Conservation (phyloP, 2,888 invertebrate genomes). For the Orthonychiurus folsomi region DNA sequence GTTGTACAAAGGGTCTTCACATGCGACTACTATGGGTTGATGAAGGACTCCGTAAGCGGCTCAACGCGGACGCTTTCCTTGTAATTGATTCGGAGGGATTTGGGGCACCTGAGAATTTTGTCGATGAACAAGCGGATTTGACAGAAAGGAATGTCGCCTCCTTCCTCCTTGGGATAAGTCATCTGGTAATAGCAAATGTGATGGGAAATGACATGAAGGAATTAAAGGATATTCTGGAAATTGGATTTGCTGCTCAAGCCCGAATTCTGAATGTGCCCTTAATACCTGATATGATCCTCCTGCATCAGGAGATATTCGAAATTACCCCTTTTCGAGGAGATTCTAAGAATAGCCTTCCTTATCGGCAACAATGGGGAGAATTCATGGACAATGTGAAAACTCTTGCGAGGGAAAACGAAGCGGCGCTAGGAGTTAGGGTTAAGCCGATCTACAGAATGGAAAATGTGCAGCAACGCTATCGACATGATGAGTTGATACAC, state of each 20-base stretch:
- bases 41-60: neutral
- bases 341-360: neutral
- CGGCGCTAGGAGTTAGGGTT: neutral
- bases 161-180: neutral
- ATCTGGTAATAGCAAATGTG: neutral
- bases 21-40: slow-evolving; percentile 12
- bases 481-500: neutral
- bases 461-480: neutral
- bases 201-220: neutral
- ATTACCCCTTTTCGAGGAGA: neutral
- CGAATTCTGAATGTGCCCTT: neutral
- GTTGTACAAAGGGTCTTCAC: slow-evolving; percentile 11
- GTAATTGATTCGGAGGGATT: slow-evolving; percentile 13
- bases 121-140: neutral
- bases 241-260: neutral
- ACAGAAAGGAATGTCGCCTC: neutral
- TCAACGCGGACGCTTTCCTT: slow-evolving; percentile 7
- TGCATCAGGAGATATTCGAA: neutral
- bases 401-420: neutral
- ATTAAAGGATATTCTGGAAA: neutral
- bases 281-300: neutral
- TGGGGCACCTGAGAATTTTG: slow-evolving; percentile 1
- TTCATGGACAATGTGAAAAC: neutral
- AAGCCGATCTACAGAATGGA: neutral
- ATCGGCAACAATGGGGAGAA: neutral